A percentile compares a stretch with the other conserved stretches of the same genome.
phyloP scores from a whole-genome alignment of 2,888 invertebrate genomes.

The Spatulosminthurus flaviceps region DNA sequence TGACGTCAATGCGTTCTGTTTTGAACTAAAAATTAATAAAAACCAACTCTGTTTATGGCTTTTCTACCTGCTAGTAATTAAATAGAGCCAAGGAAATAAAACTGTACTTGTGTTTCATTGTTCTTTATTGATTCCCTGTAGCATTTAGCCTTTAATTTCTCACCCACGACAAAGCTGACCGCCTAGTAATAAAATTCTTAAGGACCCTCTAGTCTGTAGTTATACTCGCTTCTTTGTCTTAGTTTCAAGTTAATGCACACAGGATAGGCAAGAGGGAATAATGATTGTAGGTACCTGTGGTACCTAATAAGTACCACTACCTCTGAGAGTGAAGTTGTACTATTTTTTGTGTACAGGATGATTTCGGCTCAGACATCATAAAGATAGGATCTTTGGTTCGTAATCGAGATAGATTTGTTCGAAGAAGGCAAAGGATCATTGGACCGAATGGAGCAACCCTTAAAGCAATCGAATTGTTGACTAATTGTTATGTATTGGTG shows the following conservation, averaged over 20 bases:
- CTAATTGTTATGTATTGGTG: conserved; percentile 94
- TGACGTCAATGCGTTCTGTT: not conserved
- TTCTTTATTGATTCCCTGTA: conserved; percentile 4
- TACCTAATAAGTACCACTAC: no score
- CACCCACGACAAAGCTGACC: conserved; percentile 1
- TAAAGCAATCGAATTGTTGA: conserved; percentile 94
- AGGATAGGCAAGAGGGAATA: no score
- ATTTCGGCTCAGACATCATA: conserved; percentile 92
- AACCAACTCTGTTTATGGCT: no score
- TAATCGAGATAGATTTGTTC: conserved; percentile 93
- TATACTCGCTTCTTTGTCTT: not conserved
- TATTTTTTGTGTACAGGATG: conserved; percentile 75
- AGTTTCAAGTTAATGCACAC: no score
- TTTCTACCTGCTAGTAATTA: not conserved
- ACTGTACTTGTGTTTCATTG: not conserved
- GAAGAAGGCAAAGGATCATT: conserved; percentile 90
- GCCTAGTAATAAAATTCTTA: conserved; percentile 1
- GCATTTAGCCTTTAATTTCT: conserved; percentile 13
- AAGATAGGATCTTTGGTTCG: conserved; percentile 91
- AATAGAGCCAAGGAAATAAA: not conserved
- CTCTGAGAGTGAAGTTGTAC: no score
- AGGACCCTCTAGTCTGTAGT: not conserved
- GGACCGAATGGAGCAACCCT: conserved; percentile 98
- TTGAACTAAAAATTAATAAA: not conserved
- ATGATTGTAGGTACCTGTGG: no score